These are phyloP conservation scores for Mythimna vitellina DNA, from an alignment of 2,888 invertebrate species.

Conservation along the genomic window DNA sequence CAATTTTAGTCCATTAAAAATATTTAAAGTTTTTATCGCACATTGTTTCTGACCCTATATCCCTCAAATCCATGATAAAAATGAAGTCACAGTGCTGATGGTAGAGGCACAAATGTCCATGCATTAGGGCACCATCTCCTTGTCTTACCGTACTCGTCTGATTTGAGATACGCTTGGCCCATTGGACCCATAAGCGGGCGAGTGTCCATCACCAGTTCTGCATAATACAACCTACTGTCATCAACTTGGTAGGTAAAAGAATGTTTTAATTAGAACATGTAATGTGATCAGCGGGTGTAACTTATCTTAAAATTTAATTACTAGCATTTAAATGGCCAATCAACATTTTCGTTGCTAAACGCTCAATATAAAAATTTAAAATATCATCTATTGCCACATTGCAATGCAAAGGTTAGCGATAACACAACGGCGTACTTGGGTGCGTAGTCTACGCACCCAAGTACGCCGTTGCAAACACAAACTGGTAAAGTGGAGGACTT, in stretches of 20 bases:
- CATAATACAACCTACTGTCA: conserved; percentile 82
- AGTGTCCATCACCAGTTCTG: conserved; percentile 93
- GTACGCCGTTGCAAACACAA: too few species aligned
- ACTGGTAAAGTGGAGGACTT: too few species aligned
- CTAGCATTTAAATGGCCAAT: too few species aligned
- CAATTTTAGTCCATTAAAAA: too few species aligned
- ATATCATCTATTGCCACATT: too few species aligned
- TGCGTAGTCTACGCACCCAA: too few species aligned
- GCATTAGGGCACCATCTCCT: conserved; percentile 83
- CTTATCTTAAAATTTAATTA: too few species aligned
- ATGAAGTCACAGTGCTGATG: conserved; percentile 70
- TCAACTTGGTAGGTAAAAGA: conserved; percentile 39
- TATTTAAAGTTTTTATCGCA: conserved; percentile 8
- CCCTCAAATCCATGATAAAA: conserved; percentile 8
- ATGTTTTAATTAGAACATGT: neutral
- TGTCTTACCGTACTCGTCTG: conserved; percentile 95
- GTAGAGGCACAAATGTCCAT: conserved; percentile 83
- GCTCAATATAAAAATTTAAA: too few species aligned
- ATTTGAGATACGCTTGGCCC: conserved; percentile 96
- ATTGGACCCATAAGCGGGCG: conserved; percentile 94
- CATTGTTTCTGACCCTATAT: conserved; percentile 9
- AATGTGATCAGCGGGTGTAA: conserved; percentile 3
- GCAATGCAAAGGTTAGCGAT: too few species aligned
- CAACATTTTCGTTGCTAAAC: neutral
- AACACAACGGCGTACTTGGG: too few species aligned